Base-by-base conservation (phyloP, 2,797 vertebrate genomes). In the Scolopax bukidnonensis region DNA sequence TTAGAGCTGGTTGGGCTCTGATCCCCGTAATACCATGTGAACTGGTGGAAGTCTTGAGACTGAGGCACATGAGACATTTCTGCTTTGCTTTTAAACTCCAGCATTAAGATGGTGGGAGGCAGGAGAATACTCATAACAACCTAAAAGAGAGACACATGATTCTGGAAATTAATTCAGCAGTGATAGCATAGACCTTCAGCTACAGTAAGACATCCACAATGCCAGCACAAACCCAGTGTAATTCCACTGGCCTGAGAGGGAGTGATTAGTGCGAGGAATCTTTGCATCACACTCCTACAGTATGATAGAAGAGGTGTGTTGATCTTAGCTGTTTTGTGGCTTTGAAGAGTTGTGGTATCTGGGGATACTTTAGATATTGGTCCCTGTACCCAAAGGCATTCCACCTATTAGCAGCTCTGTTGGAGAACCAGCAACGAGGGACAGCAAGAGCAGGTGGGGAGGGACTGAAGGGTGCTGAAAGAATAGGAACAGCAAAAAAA, bases 21-120 rank as follows among this genome's bases (percentile, higher is more conserved):
- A 47, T 97, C 97, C 57, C 95, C 90, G 3, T 96, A 96, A 90
- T 99, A 84, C 93, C 98, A 98, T 1, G 97, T 97, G 87, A 99
- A 99, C 90, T 99, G 98, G 70, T 98, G 98, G 54, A 97, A 98
- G 81, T 99, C 99, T 75, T 99, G 98, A 63, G 98, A 97, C 91
- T 99, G 99, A 56, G 99, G 99, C 13, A 99, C 98, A 20, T 99
- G 99, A 13, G 99, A 99, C 99, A 99, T 99, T 97, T 99, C 99
- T 36, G 99, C 99, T 97, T 99, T 98, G 97, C 98, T 99, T 98
- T 99, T 99, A 98, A 99, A 99, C 95, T 99, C 99, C 98, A 99
- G 82, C 53, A 99, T 98, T 86, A 99, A 97, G 96, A 99, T 99
- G 79, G 98, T 98, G 43, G 99, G 98, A 61, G 99, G 99, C 47